Evolutionary conservation across 2,113 vertebrate genomes (phyloP).

Genomic region (Notechis scutatus): DNA sequence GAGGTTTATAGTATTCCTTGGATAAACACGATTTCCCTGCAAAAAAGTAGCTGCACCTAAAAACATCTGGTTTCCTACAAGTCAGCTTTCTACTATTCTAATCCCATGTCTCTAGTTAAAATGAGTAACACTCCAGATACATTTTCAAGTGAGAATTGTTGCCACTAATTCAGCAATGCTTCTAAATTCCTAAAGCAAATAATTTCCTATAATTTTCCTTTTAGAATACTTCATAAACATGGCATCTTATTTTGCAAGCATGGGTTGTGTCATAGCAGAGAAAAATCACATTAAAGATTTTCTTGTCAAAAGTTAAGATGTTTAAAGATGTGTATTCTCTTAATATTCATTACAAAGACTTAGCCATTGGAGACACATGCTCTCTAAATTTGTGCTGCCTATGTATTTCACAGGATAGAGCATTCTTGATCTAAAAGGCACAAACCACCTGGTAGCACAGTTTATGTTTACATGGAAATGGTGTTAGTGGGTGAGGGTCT

Average conservation of each 20-base stretch:
- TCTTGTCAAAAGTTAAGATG: not conserved
- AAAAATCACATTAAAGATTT: not conserved
- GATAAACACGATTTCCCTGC: rapidly evolving
- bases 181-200: conserved; percentile 28
- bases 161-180: not conserved
- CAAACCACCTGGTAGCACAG: not conserved
- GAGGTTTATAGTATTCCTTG: not conserved
- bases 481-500: not conserved
- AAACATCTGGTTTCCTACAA: not conserved
- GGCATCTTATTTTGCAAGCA: not conserved
- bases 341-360: not conserved
- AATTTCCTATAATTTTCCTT: conserved; percentile 14
- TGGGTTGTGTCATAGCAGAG: not conserved
- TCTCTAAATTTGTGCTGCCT: not conserved
- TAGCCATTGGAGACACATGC: not conserved
- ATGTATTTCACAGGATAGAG: not conserved
- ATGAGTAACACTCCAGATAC: not conserved
- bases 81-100: not conserved
- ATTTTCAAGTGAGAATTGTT: not conserved
- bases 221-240: not conserved
- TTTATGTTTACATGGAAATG: not conserved
- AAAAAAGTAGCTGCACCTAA: not conserved
- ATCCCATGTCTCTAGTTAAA: not conserved
- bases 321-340: not conserved
- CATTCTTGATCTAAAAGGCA: not conserved